phyloP scores from a whole-genome alignment of 2,888 invertebrate species.

The Catocala sponsa region DNA sequence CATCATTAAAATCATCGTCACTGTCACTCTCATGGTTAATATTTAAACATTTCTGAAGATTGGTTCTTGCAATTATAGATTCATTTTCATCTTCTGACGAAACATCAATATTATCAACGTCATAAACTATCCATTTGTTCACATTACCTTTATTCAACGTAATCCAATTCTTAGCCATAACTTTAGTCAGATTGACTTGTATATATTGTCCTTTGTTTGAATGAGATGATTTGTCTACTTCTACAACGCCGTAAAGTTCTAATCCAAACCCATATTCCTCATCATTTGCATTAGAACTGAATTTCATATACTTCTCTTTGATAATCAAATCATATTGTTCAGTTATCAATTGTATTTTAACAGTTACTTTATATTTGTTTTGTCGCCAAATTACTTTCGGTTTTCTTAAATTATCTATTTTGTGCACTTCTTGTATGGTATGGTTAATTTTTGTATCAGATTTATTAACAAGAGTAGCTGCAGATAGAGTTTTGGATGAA shows the following conservation, averaged over 20 bases:
- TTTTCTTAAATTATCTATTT: conserved; percentile 37
- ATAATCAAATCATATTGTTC: conserved; percentile 69
- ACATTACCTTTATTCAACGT: conserved; percentile 62
- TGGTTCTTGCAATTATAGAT: conserved; percentile 35
- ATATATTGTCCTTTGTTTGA: conserved; percentile 77
- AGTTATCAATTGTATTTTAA: conserved; percentile 76
- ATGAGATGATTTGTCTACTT: conserved; percentile 60
- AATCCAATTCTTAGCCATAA: conserved; percentile 71
- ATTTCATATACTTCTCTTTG: conserved; percentile 61
- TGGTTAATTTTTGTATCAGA: neutral
- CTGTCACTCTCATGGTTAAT: conserved; percentile 54
- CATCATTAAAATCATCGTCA: conserved; percentile 58
- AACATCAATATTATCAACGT: conserved; percentile 68
- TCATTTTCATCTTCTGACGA: conserved; percentile 71
- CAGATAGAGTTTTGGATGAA: too few species aligned
- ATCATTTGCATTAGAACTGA: conserved; percentile 62
- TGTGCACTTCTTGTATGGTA: neutral
- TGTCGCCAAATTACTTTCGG: conserved; percentile 76
- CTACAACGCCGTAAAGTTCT: conserved; percentile 73
- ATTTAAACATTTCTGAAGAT: conserved; percentile 48
- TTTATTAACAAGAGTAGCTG: too few species aligned
- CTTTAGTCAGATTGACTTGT: conserved; percentile 66
- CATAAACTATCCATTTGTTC: conserved; percentile 76
- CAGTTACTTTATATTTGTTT: conserved; percentile 57
- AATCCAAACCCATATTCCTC: conserved; percentile 72